phyloP scores from a whole-genome alignment of 2,888 invertebrate genomes.

The Odontothrips loti region DNA sequence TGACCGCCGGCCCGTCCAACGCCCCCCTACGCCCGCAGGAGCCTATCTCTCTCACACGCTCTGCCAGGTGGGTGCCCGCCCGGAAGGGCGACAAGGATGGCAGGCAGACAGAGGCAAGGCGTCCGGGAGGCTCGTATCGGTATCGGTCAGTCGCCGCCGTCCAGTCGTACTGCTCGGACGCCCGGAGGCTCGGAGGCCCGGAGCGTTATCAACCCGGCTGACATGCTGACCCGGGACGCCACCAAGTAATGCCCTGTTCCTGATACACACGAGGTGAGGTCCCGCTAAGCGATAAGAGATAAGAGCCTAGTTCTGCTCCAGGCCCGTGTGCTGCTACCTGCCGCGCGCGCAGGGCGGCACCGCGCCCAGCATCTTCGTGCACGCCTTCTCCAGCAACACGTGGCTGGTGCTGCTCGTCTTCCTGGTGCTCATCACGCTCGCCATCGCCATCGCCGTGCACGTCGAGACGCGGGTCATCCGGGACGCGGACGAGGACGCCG shows the following conservation, averaged over 20 bases:
- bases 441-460: conserved; percentile 34
- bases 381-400: conserved; percentile 35
- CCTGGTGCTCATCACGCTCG: conserved; percentile 34
- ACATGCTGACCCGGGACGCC: conserved; percentile 9
- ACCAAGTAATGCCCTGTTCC: background rate
- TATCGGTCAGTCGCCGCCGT: background rate
- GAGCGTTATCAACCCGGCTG: background rate
- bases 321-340: conserved; percentile 4
- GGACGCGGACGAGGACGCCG: background rate
- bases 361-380: conserved; percentile 34
- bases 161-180: background rate
- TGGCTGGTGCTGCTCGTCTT: conserved; percentile 34
- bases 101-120: too few species aligned
- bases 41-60: too few species aligned
- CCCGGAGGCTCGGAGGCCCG: background rate
- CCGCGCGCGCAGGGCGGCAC: conserved; percentile 20
- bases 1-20: background rate
- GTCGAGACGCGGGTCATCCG: conserved; percentile 31
- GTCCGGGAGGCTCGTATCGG: too few species aligned
- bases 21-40: background rate
- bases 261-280: background rate
- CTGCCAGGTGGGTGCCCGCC: too few species aligned
- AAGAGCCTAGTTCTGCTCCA: background rate
- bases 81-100: too few species aligned
- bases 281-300: background rate